Conservation (phyloP, 2,888 invertebrate genomes). For the Agrotis clavis region DNA sequence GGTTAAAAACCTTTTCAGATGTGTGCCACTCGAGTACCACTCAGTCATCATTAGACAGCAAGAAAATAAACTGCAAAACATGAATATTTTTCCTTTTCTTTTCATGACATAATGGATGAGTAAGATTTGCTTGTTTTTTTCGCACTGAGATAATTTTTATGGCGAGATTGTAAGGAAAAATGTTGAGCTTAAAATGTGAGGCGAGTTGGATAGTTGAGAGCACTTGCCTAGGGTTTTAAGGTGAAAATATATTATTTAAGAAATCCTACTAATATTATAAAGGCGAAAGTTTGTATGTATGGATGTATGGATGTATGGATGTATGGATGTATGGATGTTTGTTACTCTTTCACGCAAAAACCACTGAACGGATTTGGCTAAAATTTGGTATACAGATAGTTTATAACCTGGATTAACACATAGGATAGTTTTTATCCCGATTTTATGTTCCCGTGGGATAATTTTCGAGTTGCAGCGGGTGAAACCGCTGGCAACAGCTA, state of each 20-base stretch:
- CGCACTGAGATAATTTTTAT: conserved; percentile 10
- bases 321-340: too few species aligned
- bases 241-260: conserved; percentile 13
- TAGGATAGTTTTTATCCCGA: too few species aligned
- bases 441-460: too few species aligned
- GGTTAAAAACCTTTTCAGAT: neutral
- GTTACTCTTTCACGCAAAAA: too few species aligned
- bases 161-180: conserved; percentile 20
- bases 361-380: too few species aligned
- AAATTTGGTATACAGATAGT: too few species aligned
- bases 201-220: conserved; percentile 1
- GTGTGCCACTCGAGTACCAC: neutral
- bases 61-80: conserved; percentile 30
- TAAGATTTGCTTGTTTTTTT: conserved; percentile 37
- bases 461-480: too few species aligned
- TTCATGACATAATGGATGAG: conserved; percentile 23
- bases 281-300: too few species aligned
- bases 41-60: conserved; percentile 29
- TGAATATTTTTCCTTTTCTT: conserved; percentile 12
- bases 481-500: too few species aligned
- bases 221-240: conserved; percentile 1
- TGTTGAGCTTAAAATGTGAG: conserved; percentile 20
- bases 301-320: too few species aligned
- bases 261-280: too few species aligned
- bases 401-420: too few species aligned